phyloP scores from a whole-genome alignment of 2,888 invertebrate species.

The Cryptocephalus primarius region DNA sequence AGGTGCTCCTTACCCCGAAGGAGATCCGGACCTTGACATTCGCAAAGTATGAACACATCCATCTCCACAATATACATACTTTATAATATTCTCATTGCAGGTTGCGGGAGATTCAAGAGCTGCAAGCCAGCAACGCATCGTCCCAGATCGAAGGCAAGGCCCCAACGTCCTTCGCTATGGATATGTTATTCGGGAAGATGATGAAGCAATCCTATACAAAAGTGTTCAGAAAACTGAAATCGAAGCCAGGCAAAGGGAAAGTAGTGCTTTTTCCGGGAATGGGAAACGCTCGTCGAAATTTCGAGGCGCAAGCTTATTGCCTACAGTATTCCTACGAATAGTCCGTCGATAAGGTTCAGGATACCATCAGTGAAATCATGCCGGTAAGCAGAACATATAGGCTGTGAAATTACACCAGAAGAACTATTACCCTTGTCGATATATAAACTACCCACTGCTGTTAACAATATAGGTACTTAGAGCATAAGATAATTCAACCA shows the following conservation, averaged over 20 bases:
- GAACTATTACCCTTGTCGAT: no score
- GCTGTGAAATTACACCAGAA: conserved; percentile 1
- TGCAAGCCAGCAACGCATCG: conserved; percentile 31
- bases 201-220: conserved; percentile 42
- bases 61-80: neutral
- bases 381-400: no score
- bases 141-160: conserved; percentile 27
- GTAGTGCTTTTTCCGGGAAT: conserved; percentile 52
- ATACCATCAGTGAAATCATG: conserved; percentile 43
- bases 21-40: conserved; percentile 77
- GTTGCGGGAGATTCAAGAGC: conserved; percentile 43
- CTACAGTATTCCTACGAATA: conserved; percentile 44
- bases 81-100: conserved; percentile 22
- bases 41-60: conserved; percentile 39
- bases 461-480: no score
- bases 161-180: conserved; percentile 36
- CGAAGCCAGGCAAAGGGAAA: neutral
- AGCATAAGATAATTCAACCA: no score
- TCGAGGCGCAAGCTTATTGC: conserved; percentile 43
- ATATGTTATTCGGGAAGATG: conserved; percentile 48
- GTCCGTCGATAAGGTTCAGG: conserved; percentile 35
- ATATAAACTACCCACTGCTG: no score
- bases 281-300: conserved; percentile 43
- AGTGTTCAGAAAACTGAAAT: neutral
- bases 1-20: conserved; percentile 73